Conservation (phyloP, 2,113 vertebrate genomes). For the Hucho hucho region DNA sequence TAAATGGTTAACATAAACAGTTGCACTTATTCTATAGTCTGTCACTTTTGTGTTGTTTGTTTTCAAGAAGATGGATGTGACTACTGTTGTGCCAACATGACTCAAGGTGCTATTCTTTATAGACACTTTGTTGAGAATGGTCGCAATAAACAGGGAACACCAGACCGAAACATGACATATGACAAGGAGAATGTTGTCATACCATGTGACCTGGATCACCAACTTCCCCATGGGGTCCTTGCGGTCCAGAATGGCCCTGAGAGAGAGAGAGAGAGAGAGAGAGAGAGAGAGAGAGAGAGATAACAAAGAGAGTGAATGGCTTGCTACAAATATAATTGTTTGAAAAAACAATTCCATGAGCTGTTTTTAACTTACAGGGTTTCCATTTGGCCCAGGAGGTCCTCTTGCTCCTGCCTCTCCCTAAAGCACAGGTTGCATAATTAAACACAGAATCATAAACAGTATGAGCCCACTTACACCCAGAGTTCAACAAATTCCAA, state of each 20-base stretch:
- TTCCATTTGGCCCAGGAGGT: constrained; percentile 84
- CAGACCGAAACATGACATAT: background rate
- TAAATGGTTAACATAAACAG: no score
- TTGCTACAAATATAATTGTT: background rate
- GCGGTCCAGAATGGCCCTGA: constrained; percentile 83
- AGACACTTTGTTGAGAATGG: background rate
- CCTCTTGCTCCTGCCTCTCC: constrained; percentile 90
- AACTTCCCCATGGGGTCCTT: constrained; percentile 86
- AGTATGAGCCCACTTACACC: background rate
- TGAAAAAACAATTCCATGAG: background rate
- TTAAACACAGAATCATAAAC: background rate
- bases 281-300: background rate
- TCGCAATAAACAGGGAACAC: background rate
- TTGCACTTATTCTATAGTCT: background rate
- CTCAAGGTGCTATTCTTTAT: background rate
- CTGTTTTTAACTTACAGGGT: constrained; percentile 79
- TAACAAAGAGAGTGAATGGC: no score
- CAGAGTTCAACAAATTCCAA: background rate
- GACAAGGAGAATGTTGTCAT: constrained; percentile 36
- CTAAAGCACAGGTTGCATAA: constrained; percentile 62
- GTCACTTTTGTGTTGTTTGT: background rate
- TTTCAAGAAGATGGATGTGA: background rate
- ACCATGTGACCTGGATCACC: constrained; percentile 93
- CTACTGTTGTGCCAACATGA: background rate
- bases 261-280: background rate